Percentiles rank a stretch among this genome's conserved stretches.
These are phyloP conservation scores for Rhinolophus ferrumequinum DNA, from an alignment of 2,113 vertebrate genomes.

Conservation along the genomic window DNA sequence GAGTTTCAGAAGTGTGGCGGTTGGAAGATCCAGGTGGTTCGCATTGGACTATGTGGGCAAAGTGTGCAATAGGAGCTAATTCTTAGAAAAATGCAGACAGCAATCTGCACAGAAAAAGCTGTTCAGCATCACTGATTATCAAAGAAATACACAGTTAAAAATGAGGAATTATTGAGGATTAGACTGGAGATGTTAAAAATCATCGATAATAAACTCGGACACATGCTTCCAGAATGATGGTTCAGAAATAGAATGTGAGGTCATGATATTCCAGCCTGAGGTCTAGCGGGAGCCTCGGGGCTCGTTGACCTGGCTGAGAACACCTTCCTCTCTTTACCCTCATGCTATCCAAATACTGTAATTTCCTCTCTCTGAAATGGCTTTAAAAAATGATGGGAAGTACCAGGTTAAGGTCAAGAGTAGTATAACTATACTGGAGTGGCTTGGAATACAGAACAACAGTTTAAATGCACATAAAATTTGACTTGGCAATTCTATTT, in stretches of 20 bases:
- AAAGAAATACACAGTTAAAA: neutral
- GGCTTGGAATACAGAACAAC: neutral
- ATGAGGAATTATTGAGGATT: neutral
- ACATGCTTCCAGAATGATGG: neutral
- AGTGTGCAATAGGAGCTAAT: neutral
- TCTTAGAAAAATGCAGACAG: neutral
- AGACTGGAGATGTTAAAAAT: neutral
- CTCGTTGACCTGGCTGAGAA: neutral
- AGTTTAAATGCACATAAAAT: neutral
- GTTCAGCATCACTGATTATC: neutral
- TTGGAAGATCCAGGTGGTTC: neutral
- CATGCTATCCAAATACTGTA: neutral
- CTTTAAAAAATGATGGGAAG: neutral
- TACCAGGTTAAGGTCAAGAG: neutral
- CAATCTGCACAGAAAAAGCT: neutral
- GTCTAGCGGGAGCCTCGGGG: neutral
- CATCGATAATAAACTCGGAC: neutral
- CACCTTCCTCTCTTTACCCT: neutral
- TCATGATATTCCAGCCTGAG: neutral
- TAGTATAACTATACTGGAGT: neutral
- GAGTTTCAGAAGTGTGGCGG: neutral
- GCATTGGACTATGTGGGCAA: rapidly evolving
- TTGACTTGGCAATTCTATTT: neutral
- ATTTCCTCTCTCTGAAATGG: neutral
- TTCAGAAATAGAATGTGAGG: neutral